Base-by-base conservation (phyloP, 2,888 invertebrate genomes). In the Toxonevra muliebris region DNA sequence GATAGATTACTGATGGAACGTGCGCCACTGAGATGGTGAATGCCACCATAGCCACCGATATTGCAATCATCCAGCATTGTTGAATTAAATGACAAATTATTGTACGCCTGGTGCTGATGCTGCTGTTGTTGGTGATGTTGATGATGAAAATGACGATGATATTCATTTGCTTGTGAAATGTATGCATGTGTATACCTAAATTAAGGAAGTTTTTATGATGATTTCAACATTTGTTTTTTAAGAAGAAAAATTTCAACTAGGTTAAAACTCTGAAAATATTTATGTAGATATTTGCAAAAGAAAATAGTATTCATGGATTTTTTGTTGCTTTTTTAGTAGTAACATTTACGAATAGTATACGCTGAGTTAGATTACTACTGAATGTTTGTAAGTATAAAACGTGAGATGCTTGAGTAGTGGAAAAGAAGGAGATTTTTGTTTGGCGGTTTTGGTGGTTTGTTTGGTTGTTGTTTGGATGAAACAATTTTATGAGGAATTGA, bases 131-230 rank as follows among this genome's bases (percentile, higher is more conserved):
- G 73, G 59, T 76, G 76, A 42, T 74, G 76, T 43, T 77, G 75
- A 52, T 77, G 75, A 66, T 74, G 75, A 75, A 77, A 78, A 75
- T 82, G 82, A 65, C 83, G 81, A 80, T 83, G 84, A 73, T 81
- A 81, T 76, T 85, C 84, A 79, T 80, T 84, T 74, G 82, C 78
- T 79, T 83, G 84, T 79, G 81, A 80, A 78, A 83, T 82, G 77
- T 83, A 84, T 77, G 82, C 84, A 76, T 83, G 83, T 76, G 81
- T 82, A 80, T 84, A 84, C 82, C 84, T 84, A 78, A 75, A 69
- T 71, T 65, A 68, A 64, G 45, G 54, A 59, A 65, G 30, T 57
- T 50, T 53, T 63, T 69, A 64, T 30, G 59, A 66, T 62, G 60
- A 58, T 53, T 61, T 64, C 30, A 63, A 45, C 42, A 4, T 30